These are phyloP conservation scores for Teleopsis dalmanni DNA, from an alignment of 1,140 invertebrate species.

Conservation along the genomic window DNA sequence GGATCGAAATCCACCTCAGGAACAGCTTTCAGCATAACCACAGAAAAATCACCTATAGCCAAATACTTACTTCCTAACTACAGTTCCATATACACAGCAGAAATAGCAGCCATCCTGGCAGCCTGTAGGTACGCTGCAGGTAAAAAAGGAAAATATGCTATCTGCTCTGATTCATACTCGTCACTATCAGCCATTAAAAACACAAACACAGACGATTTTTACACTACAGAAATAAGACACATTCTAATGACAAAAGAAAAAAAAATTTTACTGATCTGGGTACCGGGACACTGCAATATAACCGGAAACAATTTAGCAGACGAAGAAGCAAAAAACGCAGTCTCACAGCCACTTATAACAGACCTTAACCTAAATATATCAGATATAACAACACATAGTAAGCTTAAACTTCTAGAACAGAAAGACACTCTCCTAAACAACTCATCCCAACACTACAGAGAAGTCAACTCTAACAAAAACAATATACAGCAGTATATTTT, in stretches of 20 bases:
- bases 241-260: neutral
- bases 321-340: neutral
- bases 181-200: conserved; percentile 10
- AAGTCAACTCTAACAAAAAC: too few species aligned
- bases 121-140: conserved; percentile 1
- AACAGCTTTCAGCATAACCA: conserved; percentile 4
- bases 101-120: conserved; percentile 8
- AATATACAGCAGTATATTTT: too few species aligned
- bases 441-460: too few species aligned
- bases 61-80: conserved; percentile 4
- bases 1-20: neutral
- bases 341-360: too few species aligned
- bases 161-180: conserved; percentile 9
- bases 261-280: conserved; percentile 5
- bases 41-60: conserved; percentile 5
- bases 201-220: conserved; percentile 8
- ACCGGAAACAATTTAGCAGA: conserved; percentile 6
- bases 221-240: conserved; percentile 4
- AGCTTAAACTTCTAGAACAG: too few species aligned
- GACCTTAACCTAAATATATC: too few species aligned
- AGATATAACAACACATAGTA: too few species aligned
- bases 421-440: too few species aligned
- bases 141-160: conserved; percentile 10
- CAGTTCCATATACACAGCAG: conserved; percentile 3
- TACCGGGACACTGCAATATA: conserved; percentile 6